These are phyloP conservation scores for Agrypnia vestita DNA, from an alignment of 1,140 invertebrate species.

Conservation along the genomic window DNA sequence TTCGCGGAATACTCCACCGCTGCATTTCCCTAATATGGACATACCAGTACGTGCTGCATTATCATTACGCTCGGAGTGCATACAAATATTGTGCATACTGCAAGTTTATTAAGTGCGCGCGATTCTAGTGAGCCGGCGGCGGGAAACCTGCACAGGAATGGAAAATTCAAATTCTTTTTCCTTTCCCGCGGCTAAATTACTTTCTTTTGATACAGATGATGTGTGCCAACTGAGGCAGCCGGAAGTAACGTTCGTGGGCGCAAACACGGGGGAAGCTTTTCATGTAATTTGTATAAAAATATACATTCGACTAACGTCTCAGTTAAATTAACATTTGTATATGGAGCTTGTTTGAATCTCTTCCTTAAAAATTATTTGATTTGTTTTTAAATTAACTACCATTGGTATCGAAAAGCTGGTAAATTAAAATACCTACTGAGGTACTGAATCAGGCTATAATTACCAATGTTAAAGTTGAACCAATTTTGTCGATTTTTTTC, in stretches of 20 bases:
- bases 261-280: not conserved
- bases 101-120: conserved; percentile 49
- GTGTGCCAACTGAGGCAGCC: conserved; percentile 3
- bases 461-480: too few species aligned
- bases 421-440: too few species aligned
- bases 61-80: conserved; percentile 44
- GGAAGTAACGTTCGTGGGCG: conserved; percentile 1
- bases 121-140: conserved; percentile 12
- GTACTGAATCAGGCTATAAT: too few species aligned
- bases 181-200: conserved; percentile 42
- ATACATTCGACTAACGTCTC: not conserved
- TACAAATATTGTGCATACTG: conserved; percentile 44
- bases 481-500: too few species aligned
- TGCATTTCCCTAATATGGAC: conserved; percentile 16
- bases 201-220: conserved; percentile 46
- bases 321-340: not conserved
- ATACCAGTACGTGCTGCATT: conserved; percentile 40
- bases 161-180: conserved; percentile 37
- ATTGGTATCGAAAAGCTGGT: too few species aligned
- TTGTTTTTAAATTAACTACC: too few species aligned
- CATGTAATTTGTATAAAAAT: conserved; percentile 8
- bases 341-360: not conserved
- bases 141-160: conserved; percentile 15
- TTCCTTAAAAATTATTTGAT: too few species aligned
- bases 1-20: not conserved